phyloP scores from a whole-genome alignment of 2,797 vertebrate genomes.

The Alcedo atthis region DNA sequence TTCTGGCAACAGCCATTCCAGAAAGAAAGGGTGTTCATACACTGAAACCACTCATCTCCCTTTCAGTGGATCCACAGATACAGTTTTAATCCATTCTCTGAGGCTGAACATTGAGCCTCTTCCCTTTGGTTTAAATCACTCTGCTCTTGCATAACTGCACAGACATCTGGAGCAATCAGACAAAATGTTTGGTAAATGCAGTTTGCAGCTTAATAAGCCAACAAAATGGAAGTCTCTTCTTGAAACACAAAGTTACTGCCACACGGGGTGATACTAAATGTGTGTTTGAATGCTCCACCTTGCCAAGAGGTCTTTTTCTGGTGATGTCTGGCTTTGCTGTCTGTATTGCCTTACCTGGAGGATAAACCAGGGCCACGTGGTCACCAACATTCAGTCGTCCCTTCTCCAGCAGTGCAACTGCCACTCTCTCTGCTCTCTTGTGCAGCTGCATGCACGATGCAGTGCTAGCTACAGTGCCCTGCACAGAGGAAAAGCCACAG shows the following conservation, averaged over 20 bases:
- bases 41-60: background rate
- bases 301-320: background rate
- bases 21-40: background rate
- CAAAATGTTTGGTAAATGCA: background rate
- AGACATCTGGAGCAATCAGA: background rate
- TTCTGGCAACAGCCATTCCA: background rate
- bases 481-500: background rate
- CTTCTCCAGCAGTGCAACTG: constrained; percentile 85
- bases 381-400: constrained; percentile 90
- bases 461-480: constrained; percentile 91
- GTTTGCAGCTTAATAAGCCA: background rate
- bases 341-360: constrained; percentile 80
- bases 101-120: background rate
- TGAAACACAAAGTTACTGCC: background rate
- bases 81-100: background rate
- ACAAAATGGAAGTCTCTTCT: background rate
- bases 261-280: background rate
- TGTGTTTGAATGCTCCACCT: background rate
- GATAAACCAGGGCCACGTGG: constrained; percentile 94
- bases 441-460: constrained; percentile 93
- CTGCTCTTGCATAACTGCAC: background rate
- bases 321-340: background rate
- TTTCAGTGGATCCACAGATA: background rate
- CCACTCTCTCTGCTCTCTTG: constrained; percentile 92
- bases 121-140: background rate